These are phyloP conservation scores for Astyanax mexicanus DNA, from an alignment of 2,797 vertebrate genomes.

Conservation along the genomic window DNA sequence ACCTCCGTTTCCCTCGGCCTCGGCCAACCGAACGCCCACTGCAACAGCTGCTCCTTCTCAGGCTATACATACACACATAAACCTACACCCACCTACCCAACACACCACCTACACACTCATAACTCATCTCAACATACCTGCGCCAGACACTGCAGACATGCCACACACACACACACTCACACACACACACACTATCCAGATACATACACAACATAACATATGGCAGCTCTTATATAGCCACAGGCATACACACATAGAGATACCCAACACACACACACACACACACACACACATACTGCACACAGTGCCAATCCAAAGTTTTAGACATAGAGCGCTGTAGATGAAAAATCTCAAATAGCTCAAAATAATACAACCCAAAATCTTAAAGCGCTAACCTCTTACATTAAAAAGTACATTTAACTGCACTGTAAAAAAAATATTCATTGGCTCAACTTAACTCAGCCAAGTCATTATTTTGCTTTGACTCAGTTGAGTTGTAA, in stretches of 20 bases:
- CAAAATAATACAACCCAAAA: too few relatives aligned
- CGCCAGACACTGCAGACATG: conserved; percentile 52
- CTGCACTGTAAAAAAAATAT: too few relatives aligned
- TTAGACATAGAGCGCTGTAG: too few relatives aligned
- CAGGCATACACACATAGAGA: conserved; percentile 57
- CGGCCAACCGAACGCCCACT: conserved; percentile 3
- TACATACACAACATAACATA: too few relatives aligned
- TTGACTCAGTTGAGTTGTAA: too few relatives aligned
- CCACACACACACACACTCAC: conserved; percentile 61
- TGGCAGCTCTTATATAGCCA: not conserved
- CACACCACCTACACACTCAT: conserved; percentile 65
- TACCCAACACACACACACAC: conserved; percentile 54
- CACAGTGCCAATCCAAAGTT: too few relatives aligned
- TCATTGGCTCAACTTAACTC: too few relatives aligned
- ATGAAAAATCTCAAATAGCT: too few relatives aligned
- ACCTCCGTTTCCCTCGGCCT: not conserved
- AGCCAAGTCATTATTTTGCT: too few relatives aligned
- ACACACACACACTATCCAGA: conserved; percentile 44
- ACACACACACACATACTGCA: too few relatives aligned
- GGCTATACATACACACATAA: not conserved
- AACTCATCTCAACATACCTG: conserved; percentile 73
- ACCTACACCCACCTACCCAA: not conserved
- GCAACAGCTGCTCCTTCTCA: conserved; percentile 1
- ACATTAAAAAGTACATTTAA: too few relatives aligned
- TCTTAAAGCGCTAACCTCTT: too few relatives aligned